Percentiles rank a stretch among this genome's conserved stretches.
These are phyloP conservation scores for Patella caerulea DNA, from an alignment of 2,888 invertebrate genomes.

Conservation along the genomic window DNA sequence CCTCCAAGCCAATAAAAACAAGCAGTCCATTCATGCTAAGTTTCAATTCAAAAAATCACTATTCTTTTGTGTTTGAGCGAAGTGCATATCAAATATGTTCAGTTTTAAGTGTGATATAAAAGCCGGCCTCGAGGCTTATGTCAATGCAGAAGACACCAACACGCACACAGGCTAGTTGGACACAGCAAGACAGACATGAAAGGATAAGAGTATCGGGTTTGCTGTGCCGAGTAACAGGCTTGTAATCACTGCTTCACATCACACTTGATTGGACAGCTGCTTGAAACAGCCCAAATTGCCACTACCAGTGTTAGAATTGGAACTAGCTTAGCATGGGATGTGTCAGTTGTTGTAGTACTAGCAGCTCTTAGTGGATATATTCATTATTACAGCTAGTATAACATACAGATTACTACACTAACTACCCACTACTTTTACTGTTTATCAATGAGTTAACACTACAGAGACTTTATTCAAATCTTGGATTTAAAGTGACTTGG, in stretches of 20 bases:
- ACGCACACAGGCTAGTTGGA: not conserved
- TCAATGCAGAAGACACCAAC: not conserved
- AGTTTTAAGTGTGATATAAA: not conserved
- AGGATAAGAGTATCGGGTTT: conserved; percentile 8
- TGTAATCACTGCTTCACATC: conserved; percentile 1
- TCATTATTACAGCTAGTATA: no score
- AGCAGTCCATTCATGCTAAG: no score
- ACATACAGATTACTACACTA: no score
- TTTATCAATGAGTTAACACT: no score
- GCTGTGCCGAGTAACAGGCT: not conserved
- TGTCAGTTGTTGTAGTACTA: not conserved
- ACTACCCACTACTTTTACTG: no score
- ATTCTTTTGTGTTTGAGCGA: not conserved
- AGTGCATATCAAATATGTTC: not conserved
- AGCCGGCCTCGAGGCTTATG: not conserved
- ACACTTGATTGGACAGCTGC: conserved; percentile 11
- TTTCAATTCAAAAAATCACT: not conserved
- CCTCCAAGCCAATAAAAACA: no score
- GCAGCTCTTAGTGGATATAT: no score
- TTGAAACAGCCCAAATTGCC: not conserved
- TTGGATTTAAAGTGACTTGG: no score
- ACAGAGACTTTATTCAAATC: no score
- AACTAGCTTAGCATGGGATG: conserved; percentile 1
- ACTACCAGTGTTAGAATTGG: not conserved
- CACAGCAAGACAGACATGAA: conserved; percentile 4